Conservation (phyloP, 2,888 invertebrate species). For the Lepidochrysops patricia region DNA sequence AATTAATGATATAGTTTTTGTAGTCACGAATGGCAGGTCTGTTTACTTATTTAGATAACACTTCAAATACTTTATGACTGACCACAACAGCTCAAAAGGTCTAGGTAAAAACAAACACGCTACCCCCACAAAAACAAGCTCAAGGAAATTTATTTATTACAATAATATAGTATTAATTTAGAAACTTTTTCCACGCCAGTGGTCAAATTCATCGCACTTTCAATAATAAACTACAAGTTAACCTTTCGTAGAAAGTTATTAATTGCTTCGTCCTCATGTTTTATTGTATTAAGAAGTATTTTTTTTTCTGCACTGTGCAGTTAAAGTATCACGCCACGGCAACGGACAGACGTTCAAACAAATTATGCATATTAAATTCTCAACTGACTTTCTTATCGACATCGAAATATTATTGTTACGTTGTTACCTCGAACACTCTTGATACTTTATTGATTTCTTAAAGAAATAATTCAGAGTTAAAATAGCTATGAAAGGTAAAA, state of each 20-base stretch:
- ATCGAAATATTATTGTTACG: conserved; percentile 42
- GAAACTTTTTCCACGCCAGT: conserved; percentile 10
- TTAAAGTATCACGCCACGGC: conserved; percentile 19
- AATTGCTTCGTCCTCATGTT: conserved; percentile 18
- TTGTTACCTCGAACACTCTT: conserved; percentile 28
- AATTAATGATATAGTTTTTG: neutral
- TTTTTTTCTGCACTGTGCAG: conserved; percentile 7
- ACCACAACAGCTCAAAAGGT: neutral
- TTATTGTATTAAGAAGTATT: conserved; percentile 17
- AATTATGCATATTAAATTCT: conserved; percentile 66
- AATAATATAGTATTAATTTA: conserved; percentile 13
- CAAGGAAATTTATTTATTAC: conserved; percentile 5
- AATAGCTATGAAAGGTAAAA: too few species aligned
- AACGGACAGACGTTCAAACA: conserved; percentile 48
- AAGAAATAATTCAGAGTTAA: too few species aligned
- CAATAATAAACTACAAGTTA: conserved; percentile 17
- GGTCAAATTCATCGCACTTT: conserved; percentile 10
- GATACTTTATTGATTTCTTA: conserved; percentile 34
- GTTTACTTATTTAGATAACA: neutral
- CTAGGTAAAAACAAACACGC: neutral
- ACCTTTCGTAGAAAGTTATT: conserved; percentile 23
- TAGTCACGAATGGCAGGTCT: neutral
- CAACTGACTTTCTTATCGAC: conserved; percentile 71
- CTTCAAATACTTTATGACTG: neutral
- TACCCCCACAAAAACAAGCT: neutral